Evolutionary conservation across 1,140 invertebrate species (phyloP).

Genomic region (Tetraneura akinire): DNA sequence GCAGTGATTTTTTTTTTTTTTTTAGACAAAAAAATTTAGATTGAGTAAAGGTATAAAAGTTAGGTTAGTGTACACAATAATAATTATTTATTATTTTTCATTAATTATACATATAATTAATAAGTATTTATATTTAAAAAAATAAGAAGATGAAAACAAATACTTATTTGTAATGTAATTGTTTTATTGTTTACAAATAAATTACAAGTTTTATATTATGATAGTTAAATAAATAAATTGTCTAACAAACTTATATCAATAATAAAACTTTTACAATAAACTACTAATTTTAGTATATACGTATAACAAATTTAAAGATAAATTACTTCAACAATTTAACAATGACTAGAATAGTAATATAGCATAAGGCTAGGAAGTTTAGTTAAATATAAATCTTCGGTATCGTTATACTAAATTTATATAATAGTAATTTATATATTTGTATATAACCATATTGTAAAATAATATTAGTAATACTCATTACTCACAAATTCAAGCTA

Average conservation of each 20-base stretch:
- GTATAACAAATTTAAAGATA: constrained; percentile 43
- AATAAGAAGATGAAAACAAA: too few species aligned
- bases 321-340: constrained; percentile 40
- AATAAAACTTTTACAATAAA: constrained; percentile 9
- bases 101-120: too few species aligned
- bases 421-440: constrained; percentile 6
- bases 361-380: constrained; percentile 13
- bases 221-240: constrained; percentile 11
- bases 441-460: background rate
- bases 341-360: constrained; percentile 46
- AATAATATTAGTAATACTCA: background rate
- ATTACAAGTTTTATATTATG: background rate
- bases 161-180: background rate
- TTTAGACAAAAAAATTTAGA: too few species aligned
- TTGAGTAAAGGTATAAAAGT: too few species aligned
- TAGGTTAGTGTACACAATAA: too few species aligned
- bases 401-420: background rate
- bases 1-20: too few species aligned
- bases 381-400: background rate
- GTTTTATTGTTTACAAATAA: constrained; percentile 18
- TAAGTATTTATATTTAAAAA: too few species aligned
- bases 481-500: background rate
- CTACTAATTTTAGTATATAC: constrained; percentile 21
- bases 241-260: constrained; percentile 1
- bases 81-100: too few species aligned